These are phyloP conservation scores for Subacronicta megacephala DNA, from an alignment of 2,888 invertebrate species.

Conservation along the genomic window DNA sequence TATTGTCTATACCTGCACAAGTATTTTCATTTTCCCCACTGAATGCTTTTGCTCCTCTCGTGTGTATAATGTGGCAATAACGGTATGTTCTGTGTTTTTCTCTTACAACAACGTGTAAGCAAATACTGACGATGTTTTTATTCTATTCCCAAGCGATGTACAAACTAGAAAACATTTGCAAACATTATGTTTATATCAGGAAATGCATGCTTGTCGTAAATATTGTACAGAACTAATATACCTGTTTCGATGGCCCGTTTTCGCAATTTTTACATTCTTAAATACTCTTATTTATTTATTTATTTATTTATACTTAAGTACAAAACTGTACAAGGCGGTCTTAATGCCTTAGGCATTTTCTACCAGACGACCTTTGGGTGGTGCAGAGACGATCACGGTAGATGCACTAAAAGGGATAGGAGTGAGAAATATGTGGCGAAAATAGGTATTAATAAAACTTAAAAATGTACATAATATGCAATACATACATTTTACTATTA, in stretches of 20 bases:
- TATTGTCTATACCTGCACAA: not conserved
- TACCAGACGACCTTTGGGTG: too few species aligned
- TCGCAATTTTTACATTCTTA: slow-evolving; percentile 7
- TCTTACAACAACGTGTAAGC: slow-evolving; percentile 8
- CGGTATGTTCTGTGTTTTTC: slow-evolving; percentile 12
- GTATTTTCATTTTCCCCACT: not conserved
- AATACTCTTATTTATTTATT: too few species aligned
- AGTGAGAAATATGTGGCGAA: too few species aligned
- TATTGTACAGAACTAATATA: slow-evolving; percentile 37
- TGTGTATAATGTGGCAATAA: slow-evolving; percentile 13
- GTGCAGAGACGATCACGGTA: too few species aligned
- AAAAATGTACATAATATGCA: too few species aligned
- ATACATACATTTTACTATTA: too few species aligned
- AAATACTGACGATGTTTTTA: slow-evolving; percentile 31
- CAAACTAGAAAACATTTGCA: slow-evolving; percentile 17
- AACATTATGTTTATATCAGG: slow-evolving; percentile 1
- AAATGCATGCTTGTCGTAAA: slow-evolving; percentile 22
- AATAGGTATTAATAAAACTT: too few species aligned
- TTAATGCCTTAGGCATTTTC: too few species aligned
- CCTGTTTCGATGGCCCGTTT: slow-evolving; percentile 18
- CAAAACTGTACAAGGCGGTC: too few species aligned
- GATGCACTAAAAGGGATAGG: too few species aligned
- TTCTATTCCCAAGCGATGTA: slow-evolving; percentile 32
- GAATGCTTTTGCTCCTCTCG: slow-evolving; percentile 2
- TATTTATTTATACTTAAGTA: too few species aligned